Evolutionary conservation across 2,888 invertebrate genomes (phyloP).

Genomic region (Aricia artaxerxes): DNA sequence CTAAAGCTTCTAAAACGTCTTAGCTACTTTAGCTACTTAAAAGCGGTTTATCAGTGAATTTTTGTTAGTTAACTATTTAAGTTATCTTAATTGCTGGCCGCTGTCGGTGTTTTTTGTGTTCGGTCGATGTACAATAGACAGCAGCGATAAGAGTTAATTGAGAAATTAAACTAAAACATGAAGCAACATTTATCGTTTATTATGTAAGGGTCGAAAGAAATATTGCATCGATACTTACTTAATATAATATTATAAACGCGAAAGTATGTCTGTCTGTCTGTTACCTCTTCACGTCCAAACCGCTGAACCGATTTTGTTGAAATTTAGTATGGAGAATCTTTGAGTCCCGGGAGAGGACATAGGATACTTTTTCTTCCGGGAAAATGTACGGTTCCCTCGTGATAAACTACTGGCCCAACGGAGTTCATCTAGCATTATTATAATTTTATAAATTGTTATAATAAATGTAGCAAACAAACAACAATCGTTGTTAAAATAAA

Average conservation of each 20-base stretch:
- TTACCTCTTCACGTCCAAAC: no score
- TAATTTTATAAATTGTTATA: no score
- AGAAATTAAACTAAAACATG: slow-evolving; percentile 25
- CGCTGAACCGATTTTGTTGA: no score
- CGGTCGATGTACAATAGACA: slow-evolving; percentile 20
- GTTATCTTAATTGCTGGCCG: slow-evolving; percentile 23
- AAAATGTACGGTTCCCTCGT: no score
- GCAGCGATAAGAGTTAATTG: slow-evolving; percentile 15
- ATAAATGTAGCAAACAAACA: not conserved
- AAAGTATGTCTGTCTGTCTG: no score
- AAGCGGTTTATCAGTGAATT: not conserved
- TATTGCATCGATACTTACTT: no score
- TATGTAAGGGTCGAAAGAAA: not conserved
- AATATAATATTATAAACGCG: no score
- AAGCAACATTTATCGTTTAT: not conserved
- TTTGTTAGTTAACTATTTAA: not conserved
- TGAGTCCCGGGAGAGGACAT: no score
- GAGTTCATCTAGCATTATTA: no score
- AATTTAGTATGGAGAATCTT: no score
- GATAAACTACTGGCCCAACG: no score
- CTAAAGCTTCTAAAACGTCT: not conserved
- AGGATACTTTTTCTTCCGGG: no score
- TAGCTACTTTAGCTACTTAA: slow-evolving; percentile 16
- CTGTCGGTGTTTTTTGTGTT: slow-evolving; percentile 1
- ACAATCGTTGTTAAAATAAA: not conserved